Percentiles rank a stretch among this genome's conserved stretches.
Conservation (phyloP, 2,888 invertebrate species). For the Trisateles emortualis region DNA sequence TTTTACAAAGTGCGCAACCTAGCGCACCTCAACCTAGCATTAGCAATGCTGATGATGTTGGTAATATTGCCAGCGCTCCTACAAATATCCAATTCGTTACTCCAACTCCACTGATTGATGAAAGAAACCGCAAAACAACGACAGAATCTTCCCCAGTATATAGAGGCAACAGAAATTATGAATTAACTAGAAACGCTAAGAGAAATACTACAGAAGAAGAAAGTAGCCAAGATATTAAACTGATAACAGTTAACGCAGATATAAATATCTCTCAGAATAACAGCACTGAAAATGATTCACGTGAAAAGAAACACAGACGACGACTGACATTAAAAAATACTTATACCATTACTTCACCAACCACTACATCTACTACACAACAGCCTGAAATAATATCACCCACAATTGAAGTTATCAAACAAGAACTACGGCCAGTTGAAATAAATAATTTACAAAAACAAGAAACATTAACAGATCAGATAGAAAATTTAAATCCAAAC, state of each 20-base stretch:
- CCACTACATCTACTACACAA: constrained; percentile 42
- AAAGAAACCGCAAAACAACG: constrained; percentile 63
- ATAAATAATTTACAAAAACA: constrained; percentile 55
- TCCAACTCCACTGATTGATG: constrained; percentile 71
- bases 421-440: constrained; percentile 67
- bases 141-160: constrained; percentile 72
- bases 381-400: constrained; percentile 52
- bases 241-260: constrained; percentile 65
- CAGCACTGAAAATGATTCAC: constrained; percentile 54
- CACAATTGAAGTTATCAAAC: constrained; percentile 63
- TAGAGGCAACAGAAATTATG: constrained; percentile 69
- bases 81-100: constrained; percentile 69
- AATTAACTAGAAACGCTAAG: constrained; percentile 41
- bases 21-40: constrained; percentile 31
- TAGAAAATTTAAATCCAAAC: constrained; percentile 63
- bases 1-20: constrained; percentile 66
- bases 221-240: constrained; percentile 58
- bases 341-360: constrained; percentile 25
- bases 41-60: background rate
- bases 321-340: constrained; percentile 66
- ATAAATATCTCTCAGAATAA: constrained; percentile 62
- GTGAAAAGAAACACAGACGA: constrained; percentile 70
- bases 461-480: constrained; percentile 68
- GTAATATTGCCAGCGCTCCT: constrained; percentile 20
- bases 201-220: constrained; percentile 46